phyloP scores from a whole-genome alignment of 2,113 vertebrate species.

The Oxyura jamaicensis region DNA sequence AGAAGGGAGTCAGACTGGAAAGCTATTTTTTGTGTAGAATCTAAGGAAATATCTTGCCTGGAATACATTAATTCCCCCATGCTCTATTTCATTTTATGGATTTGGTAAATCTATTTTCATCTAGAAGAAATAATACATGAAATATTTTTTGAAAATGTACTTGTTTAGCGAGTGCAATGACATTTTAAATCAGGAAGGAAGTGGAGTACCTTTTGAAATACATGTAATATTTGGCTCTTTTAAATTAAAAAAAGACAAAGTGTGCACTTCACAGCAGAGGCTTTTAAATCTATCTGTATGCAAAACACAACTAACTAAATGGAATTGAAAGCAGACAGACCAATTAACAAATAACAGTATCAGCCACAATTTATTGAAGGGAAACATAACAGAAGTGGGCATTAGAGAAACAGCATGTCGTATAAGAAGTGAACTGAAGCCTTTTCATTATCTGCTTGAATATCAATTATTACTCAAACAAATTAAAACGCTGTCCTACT shows the following conservation, averaged over 20 bases:
- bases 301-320: not conserved
- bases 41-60: not conserved
- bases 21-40: not conserved
- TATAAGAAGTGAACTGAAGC: not conserved
- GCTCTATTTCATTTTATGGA: not conserved
- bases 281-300: not conserved
- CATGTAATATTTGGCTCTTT: not conserved
- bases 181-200: not conserved
- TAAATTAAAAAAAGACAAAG: not conserved
- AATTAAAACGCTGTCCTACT: constrained; percentile 80
- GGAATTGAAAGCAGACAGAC: not conserved
- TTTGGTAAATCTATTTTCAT: not conserved
- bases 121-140: not conserved
- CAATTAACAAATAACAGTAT: not conserved
- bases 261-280: not conserved
- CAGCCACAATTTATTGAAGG: not conserved
- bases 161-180: not conserved
- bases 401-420: not conserved
- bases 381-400: not conserved
- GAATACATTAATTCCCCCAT: not conserved
- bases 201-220: fast-evolving
- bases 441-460: not conserved
- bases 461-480: not conserved
- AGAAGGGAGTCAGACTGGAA: not conserved
- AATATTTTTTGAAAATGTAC: not conserved